Conservation (phyloP, 2,797 vertebrate genomes). For the Gadopsis marmoratus region DNA sequence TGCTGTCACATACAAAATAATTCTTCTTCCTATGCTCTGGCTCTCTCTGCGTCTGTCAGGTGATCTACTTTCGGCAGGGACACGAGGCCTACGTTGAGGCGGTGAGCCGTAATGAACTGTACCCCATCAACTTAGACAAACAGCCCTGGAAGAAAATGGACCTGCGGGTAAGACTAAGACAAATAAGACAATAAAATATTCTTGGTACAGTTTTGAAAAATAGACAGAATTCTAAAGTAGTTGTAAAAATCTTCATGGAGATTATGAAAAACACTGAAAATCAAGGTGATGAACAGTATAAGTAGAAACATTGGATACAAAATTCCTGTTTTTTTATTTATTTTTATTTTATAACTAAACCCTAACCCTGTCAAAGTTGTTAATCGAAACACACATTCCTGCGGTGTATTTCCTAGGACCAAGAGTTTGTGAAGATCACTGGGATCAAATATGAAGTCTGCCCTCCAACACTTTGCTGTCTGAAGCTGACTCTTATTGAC, state of each 20-base stretch:
- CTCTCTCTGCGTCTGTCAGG: slow-evolving; percentile 79
- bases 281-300: not conserved
- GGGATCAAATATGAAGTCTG: slow-evolving; percentile 96
- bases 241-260: not conserved
- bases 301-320: not conserved
- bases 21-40: not conserved
- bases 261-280: not conserved
- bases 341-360: not conserved
- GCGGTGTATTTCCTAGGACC: slow-evolving; percentile 87
- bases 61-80: slow-evolving; percentile 98
- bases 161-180: slow-evolving; percentile 88
- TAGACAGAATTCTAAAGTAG: not conserved
- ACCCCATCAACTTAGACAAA: slow-evolving; percentile 92
- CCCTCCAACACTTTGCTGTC: slow-evolving; percentile 95
- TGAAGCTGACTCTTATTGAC: slow-evolving; percentile 96
- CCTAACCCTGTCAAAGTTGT: not conserved
- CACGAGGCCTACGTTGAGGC: slow-evolving; percentile 97
- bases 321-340: not conserved
- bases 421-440: slow-evolving; percentile 98
- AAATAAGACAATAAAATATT: not conserved
- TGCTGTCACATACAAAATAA: not conserved
- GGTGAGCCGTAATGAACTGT: slow-evolving; percentile 90
- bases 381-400: not conserved
- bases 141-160: slow-evolving; percentile 96
- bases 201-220: not conserved